Evolutionary conservation across 1,140 invertebrate genomes (phyloP), one percentile per base, ranked within the genome.

Genomic region (Halyomorpha halys): DNA sequence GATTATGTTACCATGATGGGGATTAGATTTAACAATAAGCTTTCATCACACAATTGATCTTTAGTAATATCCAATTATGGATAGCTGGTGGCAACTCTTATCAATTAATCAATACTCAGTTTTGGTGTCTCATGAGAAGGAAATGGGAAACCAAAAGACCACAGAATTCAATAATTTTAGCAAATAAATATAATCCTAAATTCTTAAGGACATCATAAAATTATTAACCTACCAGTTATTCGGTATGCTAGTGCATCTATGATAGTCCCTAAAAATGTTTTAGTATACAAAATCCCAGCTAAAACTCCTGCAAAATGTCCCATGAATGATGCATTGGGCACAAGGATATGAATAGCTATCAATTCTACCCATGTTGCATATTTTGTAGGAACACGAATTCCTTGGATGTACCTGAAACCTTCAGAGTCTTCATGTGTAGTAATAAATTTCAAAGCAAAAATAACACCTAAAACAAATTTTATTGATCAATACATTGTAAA

Each of bases 241-340:
- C 13, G 65, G 14, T 69, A 56, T 61, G 80, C 72, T 25, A 74
- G 66, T 14, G 69, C 66, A 66, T 83, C 79, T 68, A 85, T 75
- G 0, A 82, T 54, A 54, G 70, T 71, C 45, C 82, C 82, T 5
- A 86, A 62, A 45, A 78, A 80, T 47, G 84, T 84, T 67, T 81
- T 79, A 53, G 79, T 79, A 70, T 86, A 87, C 1, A 81, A 67
- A 63, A 84, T 73, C 25, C 86, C 86, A 47, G 83, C 80, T 5
- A 87, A 68, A 68, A 86, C 85, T n/a, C 86, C 86, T 59, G 84
- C 81, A 19, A 87, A 73, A 71, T 88, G 85, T 59, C 85, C 85
- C 61, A 79, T 70, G 69, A 83, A 82, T 1, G 80, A 83, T 11
- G 80, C 74, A 68, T 81, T 79, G 44, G 83, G 83, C 1, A 83